Evolutionary conservation across 2,113 vertebrate species (phyloP).

Genomic region (Nothocercus nigrocapillus): DNA sequence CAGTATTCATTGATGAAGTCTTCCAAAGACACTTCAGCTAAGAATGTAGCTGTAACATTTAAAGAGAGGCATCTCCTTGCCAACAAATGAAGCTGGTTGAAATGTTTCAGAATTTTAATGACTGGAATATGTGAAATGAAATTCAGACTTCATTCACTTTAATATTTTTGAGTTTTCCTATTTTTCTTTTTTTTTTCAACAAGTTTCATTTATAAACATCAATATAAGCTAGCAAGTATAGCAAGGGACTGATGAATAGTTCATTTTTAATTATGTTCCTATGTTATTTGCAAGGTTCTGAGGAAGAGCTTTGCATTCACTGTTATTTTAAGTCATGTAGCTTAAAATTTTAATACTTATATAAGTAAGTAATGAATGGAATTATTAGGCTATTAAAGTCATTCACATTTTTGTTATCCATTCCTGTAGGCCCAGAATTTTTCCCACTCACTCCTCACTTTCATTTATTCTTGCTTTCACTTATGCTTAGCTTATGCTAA

Average conservation of each 20-base stretch:
- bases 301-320: not conserved
- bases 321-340: not conserved
- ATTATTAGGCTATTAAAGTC: not conserved
- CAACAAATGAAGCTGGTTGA: not conserved
- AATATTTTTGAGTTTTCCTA: not conserved
- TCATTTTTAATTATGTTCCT: too few relatives aligned
- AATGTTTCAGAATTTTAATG: not conserved
- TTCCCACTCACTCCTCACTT: not conserved
- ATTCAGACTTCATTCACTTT: not conserved
- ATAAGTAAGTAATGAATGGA: not conserved
- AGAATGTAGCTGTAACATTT: constrained; percentile 28
- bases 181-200: constrained; percentile 7
- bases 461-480: not conserved
- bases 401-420: not conserved
- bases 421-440: not conserved
- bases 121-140: not conserved
- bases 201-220: not conserved
- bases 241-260: not conserved
- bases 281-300: not conserved
- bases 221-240: not conserved
- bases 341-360: not conserved
- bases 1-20: not conserved
- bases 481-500: not conserved
- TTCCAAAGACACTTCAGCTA: not conserved
- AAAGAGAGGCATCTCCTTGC: not conserved